Evolutionary conservation across 37 sponge, comb jelly and placozoan genomes (phyloP).

Genomic region (Ianthella basta): DNA sequence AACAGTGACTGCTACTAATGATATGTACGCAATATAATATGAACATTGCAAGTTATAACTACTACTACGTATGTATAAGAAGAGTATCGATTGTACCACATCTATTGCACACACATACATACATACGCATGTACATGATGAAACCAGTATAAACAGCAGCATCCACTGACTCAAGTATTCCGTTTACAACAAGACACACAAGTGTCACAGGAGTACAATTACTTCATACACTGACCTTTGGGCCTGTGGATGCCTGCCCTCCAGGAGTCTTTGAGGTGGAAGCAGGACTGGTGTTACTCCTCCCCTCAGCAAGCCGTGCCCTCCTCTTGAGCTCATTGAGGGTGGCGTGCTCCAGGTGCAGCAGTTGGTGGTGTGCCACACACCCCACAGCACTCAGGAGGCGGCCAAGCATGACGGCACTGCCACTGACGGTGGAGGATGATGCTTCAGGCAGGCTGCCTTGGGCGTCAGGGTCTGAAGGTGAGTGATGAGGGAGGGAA

Average conservation of each 20-base stretch:
- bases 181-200: too few relatives aligned
- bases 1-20: too few relatives aligned
- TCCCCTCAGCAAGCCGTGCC: slow-evolving; percentile 28
- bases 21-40: too few relatives aligned
- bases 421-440: not conserved
- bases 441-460: not conserved
- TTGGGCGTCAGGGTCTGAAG: not conserved
- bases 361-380: slow-evolving; percentile 57
- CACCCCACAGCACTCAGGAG: slow-evolving; percentile 60
- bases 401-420: slow-evolving; percentile 56
- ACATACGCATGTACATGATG: too few relatives aligned
- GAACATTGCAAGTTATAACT: too few relatives aligned
- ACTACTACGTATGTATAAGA: too few relatives aligned
- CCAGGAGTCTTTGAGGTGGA: not conserved
- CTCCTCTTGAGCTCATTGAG: slow-evolving; percentile 67
- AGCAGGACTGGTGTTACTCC: not conserved
- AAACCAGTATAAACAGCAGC: too few relatives aligned
- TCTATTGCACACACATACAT: too few relatives aligned
- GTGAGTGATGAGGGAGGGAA: not conserved
- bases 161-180: too few relatives aligned
- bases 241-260: not conserved
- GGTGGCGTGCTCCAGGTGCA: slow-evolving; percentile 60
- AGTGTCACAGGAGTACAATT: too few relatives aligned
- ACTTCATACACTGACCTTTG: too few relatives aligned
- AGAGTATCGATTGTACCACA: too few relatives aligned